phyloP scores from a whole-genome alignment of 1,140 invertebrate species.

The Eupristina koningsbergeri region DNA sequence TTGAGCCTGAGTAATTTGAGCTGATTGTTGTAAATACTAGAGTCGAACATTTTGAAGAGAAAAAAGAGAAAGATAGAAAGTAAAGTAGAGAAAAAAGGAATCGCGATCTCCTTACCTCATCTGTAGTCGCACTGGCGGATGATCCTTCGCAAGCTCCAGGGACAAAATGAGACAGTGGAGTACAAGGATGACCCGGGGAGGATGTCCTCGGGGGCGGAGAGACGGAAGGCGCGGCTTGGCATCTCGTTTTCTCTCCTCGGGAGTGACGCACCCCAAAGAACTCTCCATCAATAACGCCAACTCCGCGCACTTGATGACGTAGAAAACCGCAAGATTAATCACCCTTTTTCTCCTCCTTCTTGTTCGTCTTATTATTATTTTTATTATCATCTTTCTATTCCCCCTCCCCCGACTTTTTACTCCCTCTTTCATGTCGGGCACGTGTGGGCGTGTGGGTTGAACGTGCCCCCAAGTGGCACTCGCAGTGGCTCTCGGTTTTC shows the following conservation, averaged over 20 bases:
- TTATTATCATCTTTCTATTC: conserved; percentile 56
- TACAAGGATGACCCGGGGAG: too few species aligned
- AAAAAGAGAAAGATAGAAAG: too few species aligned
- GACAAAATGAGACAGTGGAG: conserved; percentile 13
- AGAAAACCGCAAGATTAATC: conserved; percentile 74
- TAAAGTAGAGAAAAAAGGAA: neutral
- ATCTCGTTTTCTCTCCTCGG: too few species aligned
- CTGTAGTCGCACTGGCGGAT: conserved; percentile 1
- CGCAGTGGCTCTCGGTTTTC: neutral
- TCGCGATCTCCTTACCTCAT: neutral
- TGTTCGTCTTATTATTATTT: conserved; percentile 56
- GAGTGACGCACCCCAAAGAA: conserved; percentile 65
- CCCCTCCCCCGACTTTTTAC: conserved; percentile 54
- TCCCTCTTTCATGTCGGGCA: neutral
- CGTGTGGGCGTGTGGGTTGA: neutral
- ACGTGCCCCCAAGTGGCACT: neutral
- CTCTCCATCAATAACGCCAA: conserved; percentile 74
- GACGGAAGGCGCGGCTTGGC: conserved; percentile 39
- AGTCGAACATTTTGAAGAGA: too few species aligned
- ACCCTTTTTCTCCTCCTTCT: conserved; percentile 69
- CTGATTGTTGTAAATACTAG: too few species aligned
- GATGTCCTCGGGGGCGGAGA: conserved; percentile 39
- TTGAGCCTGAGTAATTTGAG: too few species aligned
- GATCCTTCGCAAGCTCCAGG: conserved; percentile 6
- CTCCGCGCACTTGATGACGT: conserved; percentile 71